Evolutionary conservation across 2,888 invertebrate genomes (phyloP).

Genomic region (Acleris laterana): DNA sequence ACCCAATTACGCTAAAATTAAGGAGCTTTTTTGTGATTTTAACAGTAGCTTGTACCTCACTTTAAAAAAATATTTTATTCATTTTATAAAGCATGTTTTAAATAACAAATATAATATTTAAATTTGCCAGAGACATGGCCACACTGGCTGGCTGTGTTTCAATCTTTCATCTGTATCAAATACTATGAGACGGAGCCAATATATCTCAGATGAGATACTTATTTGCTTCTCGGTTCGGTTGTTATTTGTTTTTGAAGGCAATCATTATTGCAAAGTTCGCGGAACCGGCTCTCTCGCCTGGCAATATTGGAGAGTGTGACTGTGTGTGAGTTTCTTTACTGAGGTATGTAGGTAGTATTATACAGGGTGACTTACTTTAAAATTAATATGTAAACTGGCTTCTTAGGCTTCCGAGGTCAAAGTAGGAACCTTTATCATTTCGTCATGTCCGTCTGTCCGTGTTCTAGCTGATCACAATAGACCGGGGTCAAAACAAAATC

Average conservation of each 20-base stretch:
- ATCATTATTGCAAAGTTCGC: conserved; percentile 27
- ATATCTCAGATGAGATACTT: conserved; percentile 33
- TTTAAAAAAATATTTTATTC: too few relatives aligned
- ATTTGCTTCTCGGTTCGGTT: conserved; percentile 30
- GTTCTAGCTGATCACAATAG: too few relatives aligned
- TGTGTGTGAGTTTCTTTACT: neutral
- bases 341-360: neutral
- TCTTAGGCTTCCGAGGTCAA: too few relatives aligned
- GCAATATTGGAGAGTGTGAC: neutral
- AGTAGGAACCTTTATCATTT: too few relatives aligned
- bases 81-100: too few relatives aligned
- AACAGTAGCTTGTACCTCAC: too few relatives aligned
- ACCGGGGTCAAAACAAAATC: too few relatives aligned
- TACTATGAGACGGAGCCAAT: conserved; percentile 30
- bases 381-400: too few relatives aligned
- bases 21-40: too few relatives aligned
- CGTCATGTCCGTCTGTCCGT: too few relatives aligned
- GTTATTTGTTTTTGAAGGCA: conserved; percentile 35
- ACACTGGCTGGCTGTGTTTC: conserved; percentile 9
- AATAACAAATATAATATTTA: neutral
- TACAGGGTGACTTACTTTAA: too few relatives aligned
- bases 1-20: too few relatives aligned
- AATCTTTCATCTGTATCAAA: conserved; percentile 29
- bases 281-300: neutral
- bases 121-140: neutral